phyloP scores from a whole-genome alignment of 2,888 invertebrate genomes.

The Cremastobaeus sp. region DNA sequence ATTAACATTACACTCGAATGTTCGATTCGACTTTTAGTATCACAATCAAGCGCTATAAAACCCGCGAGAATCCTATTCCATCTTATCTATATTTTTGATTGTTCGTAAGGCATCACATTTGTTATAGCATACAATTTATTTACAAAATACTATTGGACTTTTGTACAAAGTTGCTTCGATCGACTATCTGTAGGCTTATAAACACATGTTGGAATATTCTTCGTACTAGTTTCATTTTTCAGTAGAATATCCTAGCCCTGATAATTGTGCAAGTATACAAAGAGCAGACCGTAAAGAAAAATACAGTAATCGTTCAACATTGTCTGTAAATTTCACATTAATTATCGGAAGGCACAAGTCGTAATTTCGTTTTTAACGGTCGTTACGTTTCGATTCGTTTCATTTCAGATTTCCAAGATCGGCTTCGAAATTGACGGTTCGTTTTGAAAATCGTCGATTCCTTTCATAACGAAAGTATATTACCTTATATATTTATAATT shows the following conservation, averaged over 20 bases:
- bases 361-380: constrained; percentile 23
- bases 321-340: background rate
- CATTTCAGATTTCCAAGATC: no score
- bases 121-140: constrained; percentile 4
- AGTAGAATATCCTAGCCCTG: constrained; percentile 41
- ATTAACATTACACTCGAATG: constrained; percentile 17
- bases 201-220: constrained; percentile 34
- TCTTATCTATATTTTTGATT: constrained; percentile 1
- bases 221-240: constrained; percentile 7
- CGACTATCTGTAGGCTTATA: constrained; percentile 20
- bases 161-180: constrained; percentile 27
- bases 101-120: constrained; percentile 10
- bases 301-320: background rate
- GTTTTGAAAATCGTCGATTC: no score
- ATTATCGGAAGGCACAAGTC: constrained; percentile 30
- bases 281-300: constrained; percentile 30
- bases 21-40: constrained; percentile 23
- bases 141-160: constrained; percentile 41
- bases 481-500: no score
- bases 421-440: no score
- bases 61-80: constrained; percentile 4
- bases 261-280: constrained; percentile 30
- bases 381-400: no score
- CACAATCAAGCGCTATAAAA: constrained; percentile 12
- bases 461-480: no score